Percentiles rank a stretch among this genome's conserved stretches.
phyloP scores from a whole-genome alignment of 2,888 invertebrate species.

The Drosophila quinaria region DNA sequence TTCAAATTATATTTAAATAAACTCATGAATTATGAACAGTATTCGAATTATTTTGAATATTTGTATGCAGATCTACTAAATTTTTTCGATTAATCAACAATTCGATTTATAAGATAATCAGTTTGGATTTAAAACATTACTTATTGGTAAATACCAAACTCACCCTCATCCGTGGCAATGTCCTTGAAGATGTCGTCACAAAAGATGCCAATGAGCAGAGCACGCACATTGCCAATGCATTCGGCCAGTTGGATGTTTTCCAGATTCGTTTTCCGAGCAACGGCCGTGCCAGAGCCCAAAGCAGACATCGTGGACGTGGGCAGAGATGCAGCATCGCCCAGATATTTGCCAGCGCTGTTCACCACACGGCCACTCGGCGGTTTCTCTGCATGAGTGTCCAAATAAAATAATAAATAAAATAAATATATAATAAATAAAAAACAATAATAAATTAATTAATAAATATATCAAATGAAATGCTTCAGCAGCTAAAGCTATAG shows the following conservation, averaged over 20 bases:
- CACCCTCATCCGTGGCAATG: constrained; percentile 83
- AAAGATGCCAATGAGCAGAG: constrained; percentile 92
- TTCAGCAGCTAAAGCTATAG: too few species aligned
- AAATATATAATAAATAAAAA: too few species aligned
- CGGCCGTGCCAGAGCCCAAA: constrained; percentile 37
- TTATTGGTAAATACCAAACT: not conserved
- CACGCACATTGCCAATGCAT: constrained; percentile 93
- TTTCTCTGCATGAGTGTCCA: constrained; percentile 58
- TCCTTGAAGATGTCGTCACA: constrained; percentile 89
- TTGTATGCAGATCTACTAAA: too few species aligned
- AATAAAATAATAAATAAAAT: too few species aligned
- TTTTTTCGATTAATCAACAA: too few species aligned
- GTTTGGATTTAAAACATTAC: not conserved
- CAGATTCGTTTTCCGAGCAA: constrained; percentile 82
- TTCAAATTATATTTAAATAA: too few species aligned
- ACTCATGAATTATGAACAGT: too few species aligned
- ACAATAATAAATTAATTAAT: too few species aligned
- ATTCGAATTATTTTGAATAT: too few species aligned
- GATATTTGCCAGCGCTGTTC: constrained; percentile 56
- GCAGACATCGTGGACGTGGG: constrained; percentile 12
- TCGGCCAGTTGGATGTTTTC: constrained; percentile 93
- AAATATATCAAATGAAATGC: too few species aligned
- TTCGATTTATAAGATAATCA: too few species aligned
- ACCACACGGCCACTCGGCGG: constrained; percentile 35
- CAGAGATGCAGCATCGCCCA: constrained; percentile 51